These are phyloP conservation scores for Allolobophora icterica DNA, from an alignment of 2,888 invertebrate genomes.

Conservation along the genomic window DNA sequence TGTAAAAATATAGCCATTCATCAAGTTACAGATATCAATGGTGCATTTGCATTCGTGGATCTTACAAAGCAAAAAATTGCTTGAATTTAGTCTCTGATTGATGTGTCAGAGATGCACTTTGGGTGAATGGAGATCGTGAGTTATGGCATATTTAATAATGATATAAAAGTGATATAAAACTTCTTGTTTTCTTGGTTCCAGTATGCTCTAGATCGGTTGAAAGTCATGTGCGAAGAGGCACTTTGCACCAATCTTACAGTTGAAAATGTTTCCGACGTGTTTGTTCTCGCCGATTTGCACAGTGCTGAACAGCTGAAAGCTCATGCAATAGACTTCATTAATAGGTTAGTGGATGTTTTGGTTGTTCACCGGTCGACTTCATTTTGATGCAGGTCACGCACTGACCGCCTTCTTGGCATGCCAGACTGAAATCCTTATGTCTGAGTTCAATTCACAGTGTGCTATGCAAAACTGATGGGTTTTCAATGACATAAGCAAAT, in stretches of 20 bases:
- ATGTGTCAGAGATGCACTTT: too few species aligned
- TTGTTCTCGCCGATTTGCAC: conserved; percentile 95
- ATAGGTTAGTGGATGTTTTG: conserved; percentile 75
- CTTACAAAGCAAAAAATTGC: too few species aligned
- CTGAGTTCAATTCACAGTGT: neutral
- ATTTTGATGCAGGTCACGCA: too few species aligned
- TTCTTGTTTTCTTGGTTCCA: conserved; percentile 45
- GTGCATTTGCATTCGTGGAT: too few species aligned
- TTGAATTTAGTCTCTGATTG: too few species aligned
- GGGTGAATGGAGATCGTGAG: neutral
- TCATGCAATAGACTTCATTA: conserved; percentile 98
- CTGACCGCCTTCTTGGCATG: neutral
- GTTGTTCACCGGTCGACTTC: neutral
- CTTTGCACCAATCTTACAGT: conserved; percentile 91
- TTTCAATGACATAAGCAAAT: too few species aligned
- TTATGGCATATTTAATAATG: neutral
- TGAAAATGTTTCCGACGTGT: conserved; percentile 94
- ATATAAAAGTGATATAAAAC: too few species aligned
- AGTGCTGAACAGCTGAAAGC: conserved; percentile 97
- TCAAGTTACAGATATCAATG: too few species aligned
- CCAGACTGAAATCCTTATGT: neutral
- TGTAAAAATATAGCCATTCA: too few species aligned
- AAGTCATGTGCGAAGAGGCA: conserved; percentile 91
- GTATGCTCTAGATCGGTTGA: conserved; percentile 95
- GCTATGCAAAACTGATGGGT: neutral